Evolutionary conservation across 37 sponge, comb jelly and placozoan genomes (phyloP), one percentile per base, ranked within the genome.

Genomic region (Mnemiopsis leidyi): DNA sequence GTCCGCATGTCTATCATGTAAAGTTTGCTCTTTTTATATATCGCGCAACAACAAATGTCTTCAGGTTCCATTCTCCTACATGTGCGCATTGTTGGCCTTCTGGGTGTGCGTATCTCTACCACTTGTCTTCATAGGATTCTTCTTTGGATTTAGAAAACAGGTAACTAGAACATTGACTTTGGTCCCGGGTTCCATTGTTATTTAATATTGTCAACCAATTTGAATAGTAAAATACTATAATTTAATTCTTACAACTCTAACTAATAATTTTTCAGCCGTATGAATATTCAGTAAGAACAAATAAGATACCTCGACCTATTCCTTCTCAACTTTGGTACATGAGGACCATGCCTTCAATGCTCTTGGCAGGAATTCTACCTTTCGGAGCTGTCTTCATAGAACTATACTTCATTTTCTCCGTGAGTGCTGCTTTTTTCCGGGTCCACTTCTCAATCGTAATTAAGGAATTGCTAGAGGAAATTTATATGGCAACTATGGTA

Each of bases 331-430:
- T 96, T 0, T 96, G 97, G 97, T 99, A 97, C 85, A 95, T 97
- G 36, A 39, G 93, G 0, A 90, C 92, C n/a, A 48, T 73, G 23
- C 67, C 69, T 31, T 92, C 33, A 34, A 38, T 93, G 92, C 39
- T 97, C 37, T 61, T 97, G 21, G 95, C 99, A 73, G 99, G 99
- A n/a, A 95, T 99, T 68, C 95, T 99, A 23, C 99, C 99, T 23
- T 99, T 99, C 94, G 97, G 97, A 0, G 99, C 97, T 0, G 95
- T 99, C 69, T 97, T 99, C 93, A 96, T 99, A 16, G 99, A 99
- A 83, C 95, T 99, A 23, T 99, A 96, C 95, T 99, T 99, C 92
- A 96, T 99, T 13, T 93, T 99, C 34, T 93, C 99, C 39, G 98
- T 97, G 93, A 95, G 96, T 93, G 23, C 0, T 38, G 16, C 37